Evolutionary conservation across 23 tunicate genomes (phyloP), one percentile per base, ranked within the genome.

Genomic region (Ascidia mentula): DNA sequence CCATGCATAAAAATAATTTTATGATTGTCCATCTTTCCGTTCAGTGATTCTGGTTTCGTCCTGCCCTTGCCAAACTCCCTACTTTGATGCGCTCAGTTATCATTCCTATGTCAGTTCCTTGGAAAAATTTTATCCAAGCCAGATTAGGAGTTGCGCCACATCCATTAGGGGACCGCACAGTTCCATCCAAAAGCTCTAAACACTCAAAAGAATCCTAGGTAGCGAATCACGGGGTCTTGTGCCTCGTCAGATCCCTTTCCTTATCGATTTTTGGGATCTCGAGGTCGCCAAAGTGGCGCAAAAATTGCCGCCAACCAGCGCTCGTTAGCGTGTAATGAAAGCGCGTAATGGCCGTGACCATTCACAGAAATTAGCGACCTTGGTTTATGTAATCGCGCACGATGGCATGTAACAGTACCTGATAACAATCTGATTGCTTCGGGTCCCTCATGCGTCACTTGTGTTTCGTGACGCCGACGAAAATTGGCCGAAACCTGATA

Each of bases 301-400:
- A 53, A 53, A 53, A 53, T 53, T 53, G 65, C 12, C 65, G 65
- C 13, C 24, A 28, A 53, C 65, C 24, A 3, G 65, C 13, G 22
- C 13, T 26, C 65, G 65, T 20, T 9, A 28, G 28, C 13, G 65
- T 53, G 65, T 53, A 53, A 53, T 53, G 65, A 53, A 53, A 53
- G 65, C n/a, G 24, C 24, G 65, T 53, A 53, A 53, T 53, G 65
- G 65, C 65, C 7, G 65, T 53, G 65, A 53, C 65, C 24, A 53
- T 53, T 53, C 13, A 53, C 65, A 1, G 13, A 53, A 53, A 53
- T 53, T 53, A 53, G 65, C 28, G 65, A 53, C 65, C 7, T 53
- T 28, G 65, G 65, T 53, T n/a, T 53, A 53, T 53, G 65, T 53
- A 53, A 53, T 53, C 65, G 65, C 22, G 12, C 65, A 26, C 65